A percentile compares a stretch with the other conserved stretches of the same genome.
Evolutionary conservation across 2,888 invertebrate genomes (phyloP).

Genomic region (Lepidocyrtoides sp.): DNA sequence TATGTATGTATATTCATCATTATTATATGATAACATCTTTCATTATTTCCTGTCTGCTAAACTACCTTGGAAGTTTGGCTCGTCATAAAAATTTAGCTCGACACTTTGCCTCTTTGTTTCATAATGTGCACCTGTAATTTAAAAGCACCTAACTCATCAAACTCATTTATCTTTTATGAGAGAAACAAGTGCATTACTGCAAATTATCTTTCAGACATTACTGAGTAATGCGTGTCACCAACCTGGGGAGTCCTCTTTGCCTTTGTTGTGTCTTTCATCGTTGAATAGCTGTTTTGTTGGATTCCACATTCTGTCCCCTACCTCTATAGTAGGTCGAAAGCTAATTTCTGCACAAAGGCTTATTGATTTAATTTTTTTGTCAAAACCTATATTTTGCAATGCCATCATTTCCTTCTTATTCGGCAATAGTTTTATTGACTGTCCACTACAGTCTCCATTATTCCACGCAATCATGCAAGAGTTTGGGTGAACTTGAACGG

Average conservation of each 20-base stretch:
- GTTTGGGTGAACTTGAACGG: neutral
- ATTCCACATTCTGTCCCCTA: slow-evolving; percentile 7
- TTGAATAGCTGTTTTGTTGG: neutral
- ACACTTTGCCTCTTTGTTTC: neutral
- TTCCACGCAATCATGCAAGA: slow-evolving; percentile 45
- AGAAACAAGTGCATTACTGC: no score
- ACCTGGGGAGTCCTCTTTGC: neutral
- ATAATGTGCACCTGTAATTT: neutral
- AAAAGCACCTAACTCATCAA: no score
- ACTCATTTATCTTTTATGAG: no score
- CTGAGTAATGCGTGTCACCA: neutral
- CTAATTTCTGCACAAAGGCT: slow-evolving; percentile 54
- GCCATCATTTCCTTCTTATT: neutral
- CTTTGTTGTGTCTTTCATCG: neutral
- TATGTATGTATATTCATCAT: no score
- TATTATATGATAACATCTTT: no score
- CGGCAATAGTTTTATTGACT: neutral
- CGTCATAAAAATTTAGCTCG: slow-evolving; percentile 61
- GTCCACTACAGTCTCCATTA: slow-evolving; percentile 12
- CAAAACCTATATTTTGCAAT: neutral
- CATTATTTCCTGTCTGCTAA: no score
- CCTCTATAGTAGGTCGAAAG: neutral
- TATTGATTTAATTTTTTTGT: slow-evolving; percentile 48
- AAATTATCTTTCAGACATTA: no score
- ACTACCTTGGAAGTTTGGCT: slow-evolving; percentile 46